A percentile compares a stretch with the other conserved stretches of the same genome.
Conservation (phyloP, 1,140 invertebrate species). For the Trichonephila clavata region DNA sequence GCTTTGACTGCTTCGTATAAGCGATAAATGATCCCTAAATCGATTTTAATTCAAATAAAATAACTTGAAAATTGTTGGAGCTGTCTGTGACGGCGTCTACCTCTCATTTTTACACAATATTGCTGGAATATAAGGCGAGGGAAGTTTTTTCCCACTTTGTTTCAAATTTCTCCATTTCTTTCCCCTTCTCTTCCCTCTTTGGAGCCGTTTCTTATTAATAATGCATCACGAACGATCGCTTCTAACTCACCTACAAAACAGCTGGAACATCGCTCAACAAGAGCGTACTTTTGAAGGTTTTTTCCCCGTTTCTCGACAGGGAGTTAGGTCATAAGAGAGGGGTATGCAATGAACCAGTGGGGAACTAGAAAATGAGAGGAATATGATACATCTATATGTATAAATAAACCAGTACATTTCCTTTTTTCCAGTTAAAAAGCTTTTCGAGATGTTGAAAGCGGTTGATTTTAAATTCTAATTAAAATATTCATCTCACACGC, state of each 20-base stretch:
- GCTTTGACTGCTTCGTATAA: no score
- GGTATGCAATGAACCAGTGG: background rate
- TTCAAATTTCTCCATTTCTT: constrained; percentile 48
- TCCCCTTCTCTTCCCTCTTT: background rate
- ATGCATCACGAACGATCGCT: constrained; percentile 57
- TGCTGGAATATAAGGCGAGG: constrained; percentile 6
- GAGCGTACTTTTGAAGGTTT: background rate
- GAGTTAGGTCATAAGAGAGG: background rate
- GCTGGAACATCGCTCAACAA: constrained; percentile 23
- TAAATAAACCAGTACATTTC: background rate
- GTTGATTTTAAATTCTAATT: background rate
- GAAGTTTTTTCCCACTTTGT: constrained; percentile 42
- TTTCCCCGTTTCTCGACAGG: background rate
- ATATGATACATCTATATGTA: background rate
- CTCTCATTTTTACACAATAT: constrained; percentile 4
- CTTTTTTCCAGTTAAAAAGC: background rate
- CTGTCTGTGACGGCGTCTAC: background rate
- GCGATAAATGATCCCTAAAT: no score
- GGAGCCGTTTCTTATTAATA: constrained; percentile 60
- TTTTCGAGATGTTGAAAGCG: background rate
- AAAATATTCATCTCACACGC: no score
- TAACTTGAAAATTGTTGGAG: no score
- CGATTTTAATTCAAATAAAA: no score
- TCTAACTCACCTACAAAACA: constrained; percentile 58
- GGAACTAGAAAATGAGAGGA: background rate